phyloP scores from a whole-genome alignment of 1,140 invertebrate species.

The Tetramorium alpestre region DNA sequence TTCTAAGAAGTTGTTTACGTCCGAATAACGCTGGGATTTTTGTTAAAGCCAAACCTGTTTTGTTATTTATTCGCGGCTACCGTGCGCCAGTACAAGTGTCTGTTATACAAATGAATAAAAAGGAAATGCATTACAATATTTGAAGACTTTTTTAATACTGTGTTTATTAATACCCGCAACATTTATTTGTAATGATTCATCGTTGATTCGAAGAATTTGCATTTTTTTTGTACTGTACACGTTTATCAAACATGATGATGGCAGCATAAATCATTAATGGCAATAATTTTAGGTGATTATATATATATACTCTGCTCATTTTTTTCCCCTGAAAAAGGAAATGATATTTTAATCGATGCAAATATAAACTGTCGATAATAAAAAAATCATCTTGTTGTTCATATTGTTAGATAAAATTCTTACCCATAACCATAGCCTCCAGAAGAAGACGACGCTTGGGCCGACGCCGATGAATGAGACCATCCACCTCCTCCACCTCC shows the following conservation, averaged over 20 bases:
- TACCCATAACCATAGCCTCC: slow-evolving; percentile 54
- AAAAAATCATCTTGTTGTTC: not conserved
- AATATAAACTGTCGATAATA: not conserved
- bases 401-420: not conserved
- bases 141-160: not conserved
- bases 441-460: slow-evolving; percentile 63
- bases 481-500: slow-evolving; percentile 37
- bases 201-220: not conserved
- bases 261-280: slow-evolving; percentile 53
- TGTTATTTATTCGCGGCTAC: slow-evolving; percentile 51
- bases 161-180: not conserved
- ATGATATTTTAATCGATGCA: not conserved
- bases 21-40: slow-evolving; percentile 45
- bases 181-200: not conserved
- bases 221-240: not conserved
- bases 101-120: slow-evolving; percentile 47
- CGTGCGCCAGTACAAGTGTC: slow-evolving; percentile 2
- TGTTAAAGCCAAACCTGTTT: slow-evolving; percentile 62
- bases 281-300: not conserved
- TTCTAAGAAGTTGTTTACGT: slow-evolving; percentile 56
- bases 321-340: slow-evolving; percentile 65
- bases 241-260: slow-evolving; percentile 18
- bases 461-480: slow-evolving; percentile 65
- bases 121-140: slow-evolving; percentile 22
- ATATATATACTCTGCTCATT: not conserved